These are phyloP conservation scores for Flabesymbios commensalis DNA, from an alignment of 2,888 invertebrate species.

Conservation along the genomic window DNA sequence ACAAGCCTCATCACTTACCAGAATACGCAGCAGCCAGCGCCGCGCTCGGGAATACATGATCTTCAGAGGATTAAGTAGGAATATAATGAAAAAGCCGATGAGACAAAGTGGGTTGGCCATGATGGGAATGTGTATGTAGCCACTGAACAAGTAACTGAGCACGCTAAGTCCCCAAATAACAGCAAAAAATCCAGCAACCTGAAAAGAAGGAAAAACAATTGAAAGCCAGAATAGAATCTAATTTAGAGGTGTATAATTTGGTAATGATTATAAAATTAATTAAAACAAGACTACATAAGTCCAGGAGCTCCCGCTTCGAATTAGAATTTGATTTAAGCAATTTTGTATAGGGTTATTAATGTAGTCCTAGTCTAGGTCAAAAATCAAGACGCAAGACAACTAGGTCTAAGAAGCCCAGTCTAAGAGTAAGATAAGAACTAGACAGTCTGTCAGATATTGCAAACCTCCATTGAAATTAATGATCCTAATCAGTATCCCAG, in stretches of 20 bases:
- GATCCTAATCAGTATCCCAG: too few relatives aligned
- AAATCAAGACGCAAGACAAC: too few relatives aligned
- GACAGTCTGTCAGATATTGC: too few relatives aligned
- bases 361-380: too few relatives aligned
- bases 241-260: not conserved
- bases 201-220: slow-evolving; percentile 16
- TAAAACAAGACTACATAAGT: not conserved
- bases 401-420: too few relatives aligned
- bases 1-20: slow-evolving; percentile 70
- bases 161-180: slow-evolving; percentile 93
- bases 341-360: too few relatives aligned
- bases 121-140: slow-evolving; percentile 84
- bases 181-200: slow-evolving; percentile 77
- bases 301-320: too few relatives aligned
- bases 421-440: too few relatives aligned
- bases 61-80: slow-evolving; percentile 89
- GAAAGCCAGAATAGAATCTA: not conserved
- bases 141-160: slow-evolving; percentile 80
- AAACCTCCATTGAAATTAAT: too few relatives aligned
- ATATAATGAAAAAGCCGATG: slow-evolving; percentile 74
- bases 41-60: slow-evolving; percentile 90
- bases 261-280: not conserved
- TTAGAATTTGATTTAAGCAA: too few relatives aligned
- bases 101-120: slow-evolving; percentile 89
- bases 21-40: slow-evolving; percentile 88